Evolutionary conservation across 1,140 invertebrate genomes (phyloP), one percentile per base, ranked within the genome.

Genomic region (Elymnias hypermnestra): DNA sequence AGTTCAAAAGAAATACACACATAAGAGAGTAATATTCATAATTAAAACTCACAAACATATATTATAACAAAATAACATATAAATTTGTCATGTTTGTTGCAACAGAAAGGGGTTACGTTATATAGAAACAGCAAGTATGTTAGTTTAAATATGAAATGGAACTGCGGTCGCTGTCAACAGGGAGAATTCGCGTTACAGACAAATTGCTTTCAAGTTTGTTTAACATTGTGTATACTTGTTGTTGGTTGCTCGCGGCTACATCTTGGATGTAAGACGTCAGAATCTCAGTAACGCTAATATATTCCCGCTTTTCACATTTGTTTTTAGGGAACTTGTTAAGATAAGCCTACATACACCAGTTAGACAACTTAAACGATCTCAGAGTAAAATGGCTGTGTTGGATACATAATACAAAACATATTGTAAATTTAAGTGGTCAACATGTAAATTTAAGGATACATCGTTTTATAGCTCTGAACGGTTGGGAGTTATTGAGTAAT

Each of bases 61-160:
- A 6, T 4, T 4, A 21, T 21, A 4, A 21, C 3, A 21, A 4
- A 21, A 21, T 4, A 21, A 6, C 19, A 4, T 21, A 21, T 21
- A 21, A 21, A 6, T 4, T 21, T 21, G 19, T 1, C 25, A n/a
- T 9, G 25, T 26, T 7, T 9, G 22, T 10, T 37, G 8, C n/a
- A 21, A 37, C 18, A 21, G 15, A 37, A 19, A 9, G 23, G 38
- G 10, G 9, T 28, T 28, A 28, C 8, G 15, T 33, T 33, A 43
- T 26, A 26, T 26, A 33, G 7, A 15, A n/a, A 33, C 19, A 23
- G 9, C 26, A 21, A 46, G 41, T 35, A 51, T 33, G 42, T 46
- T 29, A 50, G 51, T 44, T 48, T 48, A 40, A 54, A 54, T 50
- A 51, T 46, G 47, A 41, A 46, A 51, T 46, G 46, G 39, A 46